Base-by-base conservation (phyloP, 2,888 invertebrate genomes). In the Platerodrilus igneus region DNA sequence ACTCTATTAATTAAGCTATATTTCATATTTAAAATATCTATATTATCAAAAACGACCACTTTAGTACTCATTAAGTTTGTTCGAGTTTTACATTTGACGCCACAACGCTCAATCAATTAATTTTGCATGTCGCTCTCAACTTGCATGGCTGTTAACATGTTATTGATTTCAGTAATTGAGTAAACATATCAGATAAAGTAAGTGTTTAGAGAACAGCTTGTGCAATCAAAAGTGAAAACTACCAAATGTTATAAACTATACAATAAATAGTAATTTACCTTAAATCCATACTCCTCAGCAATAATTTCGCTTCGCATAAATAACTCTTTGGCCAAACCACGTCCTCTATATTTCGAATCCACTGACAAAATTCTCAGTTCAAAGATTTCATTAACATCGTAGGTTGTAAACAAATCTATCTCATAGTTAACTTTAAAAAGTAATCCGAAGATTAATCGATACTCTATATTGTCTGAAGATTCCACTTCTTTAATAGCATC, bases 321-420 rank as follows among this genome's bases (percentile, higher is more conserved):
- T 31, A 89, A 69, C 52, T 81, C 76, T 52, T 81, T 81, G 2
- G 86, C 88, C 39, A 89, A 69, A 0, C 88, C 88, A 47, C 74
- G 75, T 0, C 88, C 87, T 19, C 89, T 75, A 50, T 76, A 85
- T 48, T 69, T 66, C 37, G 77, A 73, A 44, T 84, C 82, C 13
- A 89, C 87, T 5, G 86, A 86, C 21, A 89, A 76, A 51, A 89
- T 88, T 45, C 88, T 75, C 53, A 86, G 78, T 68, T 89, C 89
- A 59, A 89, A 79, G 28, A 87, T 76, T 53, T 78, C 76, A 11
- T 83, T 79, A 27, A 85, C 80, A 46, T 75, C 62, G 63, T 79
- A 84, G 48, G 71, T 72, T 7, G 63, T 68, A 60, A 87, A 89
- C 11, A 89, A 69, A 63, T 86, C 78, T 41, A 81, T 60, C 49